Evolutionary conservation across 2,888 invertebrate genomes (phyloP).

Genomic region (Spatulosminthurus flaviceps): DNA sequence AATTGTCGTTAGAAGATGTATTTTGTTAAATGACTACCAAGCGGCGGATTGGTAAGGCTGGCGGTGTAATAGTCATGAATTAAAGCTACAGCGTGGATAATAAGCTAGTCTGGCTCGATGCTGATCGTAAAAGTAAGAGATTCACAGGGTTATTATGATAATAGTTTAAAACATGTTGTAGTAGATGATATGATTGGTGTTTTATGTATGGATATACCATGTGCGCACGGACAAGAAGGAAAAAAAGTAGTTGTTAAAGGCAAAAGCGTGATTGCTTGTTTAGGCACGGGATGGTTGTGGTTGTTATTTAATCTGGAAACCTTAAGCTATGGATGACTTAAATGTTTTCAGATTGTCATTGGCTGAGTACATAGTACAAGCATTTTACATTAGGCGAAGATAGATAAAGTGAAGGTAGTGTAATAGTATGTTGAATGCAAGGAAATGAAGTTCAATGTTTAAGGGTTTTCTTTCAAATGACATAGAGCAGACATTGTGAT

Average conservation of each 20-base stretch:
- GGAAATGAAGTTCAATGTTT: constrained; percentile 3
- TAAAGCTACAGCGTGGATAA: too few relatives aligned
- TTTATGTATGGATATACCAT: too few relatives aligned
- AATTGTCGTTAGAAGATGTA: background rate
- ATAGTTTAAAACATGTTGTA: too few relatives aligned
- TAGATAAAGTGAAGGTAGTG: constrained; percentile 11
- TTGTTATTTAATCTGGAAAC: constrained; percentile 27
- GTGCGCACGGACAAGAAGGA: background rate
- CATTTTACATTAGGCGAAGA: constrained; percentile 10
- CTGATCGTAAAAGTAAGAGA: too few relatives aligned
- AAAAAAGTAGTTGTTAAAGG: constrained; percentile 10
- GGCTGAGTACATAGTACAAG: background rate
- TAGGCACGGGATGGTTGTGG: background rate
- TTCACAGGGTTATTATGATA: too few relatives aligned
- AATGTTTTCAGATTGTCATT: constrained; percentile 39
- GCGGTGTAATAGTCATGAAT: too few relatives aligned
- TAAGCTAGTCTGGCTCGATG: too few relatives aligned
- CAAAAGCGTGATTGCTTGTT: constrained; percentile 12
- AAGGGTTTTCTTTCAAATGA: background rate
- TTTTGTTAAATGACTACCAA: too few relatives aligned
- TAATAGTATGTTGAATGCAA: background rate
- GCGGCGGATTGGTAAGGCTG: too few relatives aligned
- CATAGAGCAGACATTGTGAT: background rate
- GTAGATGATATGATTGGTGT: too few relatives aligned
- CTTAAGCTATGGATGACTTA: constrained; percentile 15